These are phyloP conservation scores for Lutjanus campechanus DNA, from an alignment of 2,797 vertebrate genomes.

Conservation along the genomic window DNA sequence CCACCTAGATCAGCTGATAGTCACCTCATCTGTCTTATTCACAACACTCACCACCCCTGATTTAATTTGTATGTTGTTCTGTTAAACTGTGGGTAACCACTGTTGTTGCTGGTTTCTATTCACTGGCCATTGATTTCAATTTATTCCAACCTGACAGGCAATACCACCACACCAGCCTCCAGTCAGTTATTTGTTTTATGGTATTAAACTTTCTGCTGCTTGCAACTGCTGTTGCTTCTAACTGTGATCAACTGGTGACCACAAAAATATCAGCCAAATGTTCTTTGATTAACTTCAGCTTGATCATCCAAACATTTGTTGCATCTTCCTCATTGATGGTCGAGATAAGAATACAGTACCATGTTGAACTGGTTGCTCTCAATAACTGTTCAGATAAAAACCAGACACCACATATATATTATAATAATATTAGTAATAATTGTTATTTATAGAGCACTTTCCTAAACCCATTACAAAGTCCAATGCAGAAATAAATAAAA, in stretches of 20 bases:
- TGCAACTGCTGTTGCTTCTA: neutral
- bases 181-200: neutral
- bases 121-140: neutral
- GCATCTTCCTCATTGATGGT: neutral
- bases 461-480: too few relatives aligned
- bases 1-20: neutral
- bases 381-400: too few relatives aligned
- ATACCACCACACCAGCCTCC: neutral
- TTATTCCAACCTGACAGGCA: neutral
- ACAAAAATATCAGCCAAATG: neutral
- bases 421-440: too few relatives aligned
- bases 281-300: neutral
- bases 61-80: neutral
- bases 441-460: too few relatives aligned
- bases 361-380: too few relatives aligned
- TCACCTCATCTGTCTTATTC: neutral
- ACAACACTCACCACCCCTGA: neutral
- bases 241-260: neutral
- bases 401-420: too few relatives aligned
- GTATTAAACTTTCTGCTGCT: neutral
- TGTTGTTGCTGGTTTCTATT: neutral
- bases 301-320: neutral
- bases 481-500: too few relatives aligned
- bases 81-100: neutral
- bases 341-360: too few relatives aligned